A percentile compares a stretch with the other conserved stretches of the same genome.
These are phyloP conservation scores for Latrodectus geometricus DNA, from an alignment of 1,140 invertebrate genomes.

Conservation along the genomic window DNA sequence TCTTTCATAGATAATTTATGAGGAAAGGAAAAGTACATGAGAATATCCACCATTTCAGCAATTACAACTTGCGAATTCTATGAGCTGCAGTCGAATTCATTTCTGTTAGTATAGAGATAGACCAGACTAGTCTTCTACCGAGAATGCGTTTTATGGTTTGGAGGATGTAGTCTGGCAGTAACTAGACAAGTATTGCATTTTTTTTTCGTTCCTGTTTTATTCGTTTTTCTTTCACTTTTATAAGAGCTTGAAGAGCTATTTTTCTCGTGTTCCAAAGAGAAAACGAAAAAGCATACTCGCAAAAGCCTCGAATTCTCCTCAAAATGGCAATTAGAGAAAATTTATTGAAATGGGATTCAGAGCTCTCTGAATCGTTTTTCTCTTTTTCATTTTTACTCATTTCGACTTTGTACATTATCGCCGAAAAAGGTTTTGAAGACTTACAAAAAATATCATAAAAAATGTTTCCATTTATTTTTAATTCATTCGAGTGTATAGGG, in stretches of 20 bases:
- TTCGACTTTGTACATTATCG: neutral
- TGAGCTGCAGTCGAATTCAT: too few relatives aligned
- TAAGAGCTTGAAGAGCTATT: neutral
- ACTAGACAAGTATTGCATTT: neutral
- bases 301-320: neutral
- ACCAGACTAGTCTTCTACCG: neutral
- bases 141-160: neutral
- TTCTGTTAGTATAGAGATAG: too few relatives aligned
- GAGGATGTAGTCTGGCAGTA: neutral
- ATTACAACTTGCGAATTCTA: too few relatives aligned
- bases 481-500: neutral
- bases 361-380: neutral
- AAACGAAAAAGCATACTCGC: neutral
- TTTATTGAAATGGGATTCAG: conserved; percentile 57
- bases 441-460: neutral
- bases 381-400: neutral
- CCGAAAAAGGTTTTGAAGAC: neutral
- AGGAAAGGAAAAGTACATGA: too few relatives aligned
- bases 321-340: conserved; percentile 54
- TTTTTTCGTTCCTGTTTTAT: neutral
- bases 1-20: too few relatives aligned
- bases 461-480: conserved; percentile 1
- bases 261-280: neutral
- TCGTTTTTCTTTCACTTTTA: neutral
- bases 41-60: too few relatives aligned